Evolutionary conservation across 2,797 vertebrate species (phyloP).

Genomic region (Pseudochromis fuscus): DNA sequence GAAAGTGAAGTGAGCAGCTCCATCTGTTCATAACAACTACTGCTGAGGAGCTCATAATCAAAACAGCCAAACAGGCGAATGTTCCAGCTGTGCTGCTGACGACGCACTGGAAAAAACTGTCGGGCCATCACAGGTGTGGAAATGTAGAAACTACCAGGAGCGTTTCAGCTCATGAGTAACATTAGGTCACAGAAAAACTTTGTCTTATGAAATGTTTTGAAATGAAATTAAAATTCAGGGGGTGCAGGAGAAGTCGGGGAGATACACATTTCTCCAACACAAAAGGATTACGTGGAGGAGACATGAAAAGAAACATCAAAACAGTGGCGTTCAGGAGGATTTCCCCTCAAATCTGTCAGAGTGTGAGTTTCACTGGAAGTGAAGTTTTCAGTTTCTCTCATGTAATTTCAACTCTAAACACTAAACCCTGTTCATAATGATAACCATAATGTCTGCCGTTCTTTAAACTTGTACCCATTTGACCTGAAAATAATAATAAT

Average conservation of each 20-base stretch:
- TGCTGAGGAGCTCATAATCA: constrained; percentile 41
- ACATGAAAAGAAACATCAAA: constrained; percentile 36
- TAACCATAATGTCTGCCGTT: not conserved
- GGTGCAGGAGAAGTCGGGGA: constrained; percentile 8
- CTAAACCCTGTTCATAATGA: constrained; percentile 16
- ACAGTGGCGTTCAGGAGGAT: constrained; percentile 41
- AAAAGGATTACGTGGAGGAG: constrained; percentile 32
- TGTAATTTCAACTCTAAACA: constrained; percentile 16
- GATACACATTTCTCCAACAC: constrained; percentile 14
- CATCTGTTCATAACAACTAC: constrained; percentile 45
- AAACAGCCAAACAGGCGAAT: constrained; percentile 50
- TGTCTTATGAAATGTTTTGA: constrained; percentile 50
- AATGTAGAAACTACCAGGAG: constrained; percentile 19
- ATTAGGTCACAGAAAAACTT: constrained; percentile 42
- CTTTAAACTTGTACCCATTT: constrained; percentile 17
- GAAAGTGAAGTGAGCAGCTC: constrained; percentile 49
- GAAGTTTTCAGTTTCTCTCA: constrained; percentile 27
- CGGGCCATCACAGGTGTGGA: constrained; percentile 56
- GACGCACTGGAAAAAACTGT: constrained; percentile 39
- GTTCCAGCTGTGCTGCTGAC: constrained; percentile 58
- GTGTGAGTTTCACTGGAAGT: constrained; percentile 20
- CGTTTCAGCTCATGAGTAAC: constrained; percentile 40
- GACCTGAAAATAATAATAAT: constrained; percentile 41
- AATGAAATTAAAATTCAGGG: constrained; percentile 50
- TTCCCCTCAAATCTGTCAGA: constrained; percentile 45